Evolutionary conservation across 2,797 vertebrate genomes (phyloP), one percentile per base, ranked within the genome.

Genomic region (Austrolebias charrua): DNA sequence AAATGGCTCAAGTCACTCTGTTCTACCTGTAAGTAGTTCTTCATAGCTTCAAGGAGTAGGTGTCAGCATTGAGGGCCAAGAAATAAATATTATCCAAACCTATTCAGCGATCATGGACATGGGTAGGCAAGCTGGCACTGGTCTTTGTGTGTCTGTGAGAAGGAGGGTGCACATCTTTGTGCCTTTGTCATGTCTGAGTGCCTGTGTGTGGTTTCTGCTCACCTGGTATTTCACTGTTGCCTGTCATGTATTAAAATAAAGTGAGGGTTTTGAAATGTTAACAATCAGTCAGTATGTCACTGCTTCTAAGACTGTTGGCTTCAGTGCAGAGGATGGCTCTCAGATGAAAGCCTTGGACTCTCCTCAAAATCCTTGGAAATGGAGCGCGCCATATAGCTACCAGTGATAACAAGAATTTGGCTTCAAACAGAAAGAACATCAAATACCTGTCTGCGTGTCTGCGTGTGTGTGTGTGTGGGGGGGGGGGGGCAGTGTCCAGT

Each of bases 401-500:
- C 87, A 89, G 88, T 94, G 94, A 96, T 97, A 95, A 95, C 92
- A 94, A 92, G 92, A 93, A 90, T 86, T 92, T 88, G 86, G 93
- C 93, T 94, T 96, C 93, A 95, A 95, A 96, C 93, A 93, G 81
- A 88, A 88, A 86, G 80, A 82, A 96, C 96, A 95, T 98, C 95
- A 99, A 98, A 98, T 93, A 92, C 89, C 60, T 75, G 68, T 63
- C 67, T 73, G 53, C 67, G 15, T 69, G 60, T 84, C 79, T 74
- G 69, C 76, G 79, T 55, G 60, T 70, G 73, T 66, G 72, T 80
- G 68, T 73, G 49, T 59, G 57, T 45, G 24, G 24, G 24, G 24
- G 24, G 24, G 24, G 24, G 24, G 24, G 24, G 49, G 78, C 52
- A 76, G 72, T 70, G 49, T 71, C 66, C 45, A 56, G 33, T 44